phyloP scores from a whole-genome alignment of 2,888 invertebrate genomes.

The Linnaemya tessellans region DNA sequence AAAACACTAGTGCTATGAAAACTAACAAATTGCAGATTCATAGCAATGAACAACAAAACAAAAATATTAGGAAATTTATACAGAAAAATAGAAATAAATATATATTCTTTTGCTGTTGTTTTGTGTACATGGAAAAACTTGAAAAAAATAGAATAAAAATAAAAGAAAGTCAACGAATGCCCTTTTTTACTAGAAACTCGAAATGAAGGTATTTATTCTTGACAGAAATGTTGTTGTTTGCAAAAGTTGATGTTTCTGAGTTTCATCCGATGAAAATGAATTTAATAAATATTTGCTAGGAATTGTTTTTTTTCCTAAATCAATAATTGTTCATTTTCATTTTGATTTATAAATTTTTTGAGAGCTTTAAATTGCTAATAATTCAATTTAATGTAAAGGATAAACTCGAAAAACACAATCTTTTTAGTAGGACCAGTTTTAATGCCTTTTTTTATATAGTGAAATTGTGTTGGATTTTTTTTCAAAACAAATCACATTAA shows the following conservation, averaged over 20 bases:
- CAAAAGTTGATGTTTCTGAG: background rate
- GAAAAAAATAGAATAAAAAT: conserved; percentile 3
- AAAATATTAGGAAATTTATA: conserved; percentile 12
- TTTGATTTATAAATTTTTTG: background rate
- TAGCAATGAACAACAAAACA: background rate
- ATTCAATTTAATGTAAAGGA: background rate
- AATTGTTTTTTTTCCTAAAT: background rate
- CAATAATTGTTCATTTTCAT: background rate
- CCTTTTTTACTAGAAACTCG: background rate
- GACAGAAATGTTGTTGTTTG: background rate
- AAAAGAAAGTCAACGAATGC: conserved; percentile 15
- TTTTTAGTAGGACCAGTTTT: too few species aligned
- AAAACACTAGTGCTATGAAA: conserved; percentile 23
- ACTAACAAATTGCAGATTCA: conserved; percentile 34
- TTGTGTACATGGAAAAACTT: background rate
- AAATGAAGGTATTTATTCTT: conserved; percentile 21
- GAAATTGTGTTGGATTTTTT: too few species aligned
- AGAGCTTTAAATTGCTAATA: too few species aligned
- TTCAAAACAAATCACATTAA: too few species aligned
- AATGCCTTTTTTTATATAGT: too few species aligned
- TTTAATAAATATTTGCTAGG: conserved; percentile 13
- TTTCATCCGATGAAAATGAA: background rate
- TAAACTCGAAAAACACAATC: too few species aligned
- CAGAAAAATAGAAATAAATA: too few species aligned
- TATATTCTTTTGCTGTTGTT: background rate